Evolutionary conservation across 1,140 invertebrate species (phyloP).

Genomic region (Pteromalus puparum): DNA sequence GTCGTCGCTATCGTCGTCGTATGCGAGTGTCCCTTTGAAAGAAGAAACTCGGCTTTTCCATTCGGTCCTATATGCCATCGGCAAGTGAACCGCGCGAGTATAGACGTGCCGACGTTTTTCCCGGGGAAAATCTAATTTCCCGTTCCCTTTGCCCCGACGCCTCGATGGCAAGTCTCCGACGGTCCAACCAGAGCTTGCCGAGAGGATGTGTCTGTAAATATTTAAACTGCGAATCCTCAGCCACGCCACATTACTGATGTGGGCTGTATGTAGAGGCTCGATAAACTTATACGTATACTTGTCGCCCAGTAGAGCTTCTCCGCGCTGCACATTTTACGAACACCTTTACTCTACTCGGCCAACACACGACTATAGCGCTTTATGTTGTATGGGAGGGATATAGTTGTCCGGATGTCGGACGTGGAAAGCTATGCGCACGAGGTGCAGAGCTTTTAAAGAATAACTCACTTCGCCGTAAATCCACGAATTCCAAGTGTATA

Average conservation of each 20-base stretch:
- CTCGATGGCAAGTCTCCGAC: slow-evolving; percentile 46
- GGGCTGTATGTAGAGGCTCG: too few species aligned
- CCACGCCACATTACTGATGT: neutral
- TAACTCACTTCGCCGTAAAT: too few species aligned
- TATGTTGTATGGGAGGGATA: neutral
- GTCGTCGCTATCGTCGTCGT: neutral
- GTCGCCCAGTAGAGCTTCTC: too few species aligned
- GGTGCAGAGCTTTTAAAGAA: too few species aligned
- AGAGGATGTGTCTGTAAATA: slow-evolving; percentile 45
- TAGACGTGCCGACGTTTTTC: slow-evolving; percentile 31
- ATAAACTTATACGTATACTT: too few species aligned
- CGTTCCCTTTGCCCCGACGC: slow-evolving; percentile 10
- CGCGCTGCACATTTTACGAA: too few species aligned
- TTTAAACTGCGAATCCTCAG: slow-evolving; percentile 65
- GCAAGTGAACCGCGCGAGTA: slow-evolving; percentile 8
- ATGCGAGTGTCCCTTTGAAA: slow-evolving; percentile 39
- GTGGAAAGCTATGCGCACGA: slow-evolving; percentile 24
- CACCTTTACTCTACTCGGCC: too few species aligned
- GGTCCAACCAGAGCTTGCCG: neutral
- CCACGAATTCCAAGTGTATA: too few species aligned
- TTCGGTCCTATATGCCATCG: neutral
- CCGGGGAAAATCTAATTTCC: slow-evolving; percentile 48
- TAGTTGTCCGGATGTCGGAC: neutral
- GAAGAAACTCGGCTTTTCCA: slow-evolving; percentile 44
- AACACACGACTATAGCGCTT: neutral